Conservation (phyloP, 2,113 vertebrate species). For the Picathartes gymnocephalus region DNA sequence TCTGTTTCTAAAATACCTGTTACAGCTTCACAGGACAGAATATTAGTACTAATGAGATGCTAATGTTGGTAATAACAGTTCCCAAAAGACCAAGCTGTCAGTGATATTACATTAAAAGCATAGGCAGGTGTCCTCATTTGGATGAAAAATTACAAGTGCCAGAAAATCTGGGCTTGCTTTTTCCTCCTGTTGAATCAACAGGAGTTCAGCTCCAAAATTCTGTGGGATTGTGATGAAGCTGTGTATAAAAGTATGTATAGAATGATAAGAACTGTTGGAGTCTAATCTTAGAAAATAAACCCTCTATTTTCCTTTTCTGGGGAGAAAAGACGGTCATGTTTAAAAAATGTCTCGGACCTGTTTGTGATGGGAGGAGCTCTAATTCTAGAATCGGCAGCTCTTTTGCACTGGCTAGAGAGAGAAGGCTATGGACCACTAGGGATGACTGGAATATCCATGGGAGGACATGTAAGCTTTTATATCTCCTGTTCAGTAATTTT, state of each 20-base stretch:
- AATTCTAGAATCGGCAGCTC: slow-evolving; percentile 90
- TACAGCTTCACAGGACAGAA: neutral
- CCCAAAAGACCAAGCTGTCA: neutral
- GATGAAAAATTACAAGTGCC: neutral
- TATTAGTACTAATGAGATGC: neutral
- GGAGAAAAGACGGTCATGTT: slow-evolving; percentile 86
- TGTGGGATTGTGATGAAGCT: neutral
- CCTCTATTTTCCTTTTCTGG: slow-evolving; percentile 55
- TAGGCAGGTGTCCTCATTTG: neutral
- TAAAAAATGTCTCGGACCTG: slow-evolving; percentile 96
- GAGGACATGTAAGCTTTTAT: slow-evolving; percentile 89
- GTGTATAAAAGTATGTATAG: neutral
- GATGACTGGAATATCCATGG: slow-evolving; percentile 99
- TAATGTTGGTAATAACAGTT: neutral
- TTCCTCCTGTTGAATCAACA: neutral
- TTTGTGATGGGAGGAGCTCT: slow-evolving; percentile 98
- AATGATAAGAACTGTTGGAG: slow-evolving; percentile 11
- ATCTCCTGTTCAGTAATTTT: slow-evolving; percentile 31
- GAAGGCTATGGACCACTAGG: slow-evolving; percentile 95
- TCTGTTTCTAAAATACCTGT: neutral
- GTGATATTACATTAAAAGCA: neutral
- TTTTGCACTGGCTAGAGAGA: slow-evolving; percentile 93
- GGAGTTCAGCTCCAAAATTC: neutral
- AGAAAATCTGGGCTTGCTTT: neutral
- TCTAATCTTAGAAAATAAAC: slow-evolving; percentile 33